phyloP scores from a whole-genome alignment of 2,888 invertebrate species.

The Syrphus vitripennis region DNA sequence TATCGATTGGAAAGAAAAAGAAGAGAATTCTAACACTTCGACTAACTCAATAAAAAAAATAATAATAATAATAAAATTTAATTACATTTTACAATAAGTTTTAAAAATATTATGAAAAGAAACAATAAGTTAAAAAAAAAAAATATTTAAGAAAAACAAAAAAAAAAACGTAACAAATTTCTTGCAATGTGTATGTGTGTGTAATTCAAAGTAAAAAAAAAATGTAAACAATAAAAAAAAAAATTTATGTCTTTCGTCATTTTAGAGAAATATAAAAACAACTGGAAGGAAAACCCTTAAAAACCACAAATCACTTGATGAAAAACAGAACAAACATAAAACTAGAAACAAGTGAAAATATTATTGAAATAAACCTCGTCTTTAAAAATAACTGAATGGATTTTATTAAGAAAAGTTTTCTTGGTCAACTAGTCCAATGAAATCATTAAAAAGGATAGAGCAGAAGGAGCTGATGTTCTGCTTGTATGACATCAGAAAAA shows the following conservation, averaged over 20 bases:
- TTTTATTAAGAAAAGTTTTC: background rate
- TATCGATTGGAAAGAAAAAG: slow-evolving; percentile 52
- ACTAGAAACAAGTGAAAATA: slow-evolving; percentile 59
- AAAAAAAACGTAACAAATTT: slow-evolving; percentile 63
- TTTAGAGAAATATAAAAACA: slow-evolving; percentile 65
- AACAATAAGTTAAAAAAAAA: slow-evolving; percentile 62
- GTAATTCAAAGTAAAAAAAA: slow-evolving; percentile 62
- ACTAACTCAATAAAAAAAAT: slow-evolving; percentile 62
- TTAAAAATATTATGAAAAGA: slow-evolving; percentile 23
- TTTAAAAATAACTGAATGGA: slow-evolving; percentile 47
- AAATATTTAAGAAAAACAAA: slow-evolving; percentile 29
- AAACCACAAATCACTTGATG: slow-evolving; percentile 64
- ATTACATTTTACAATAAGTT: slow-evolving; percentile 68
- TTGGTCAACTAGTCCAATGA: too few species aligned
- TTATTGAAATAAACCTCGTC: slow-evolving; percentile 71
- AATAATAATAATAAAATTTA: slow-evolving; percentile 48
- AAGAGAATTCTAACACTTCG: slow-evolving; percentile 50
- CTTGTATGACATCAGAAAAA: too few species aligned
- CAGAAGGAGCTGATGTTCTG: too few species aligned
- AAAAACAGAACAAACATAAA: slow-evolving; percentile 28
- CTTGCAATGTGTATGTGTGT: slow-evolving; percentile 72
- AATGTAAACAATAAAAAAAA: slow-evolving; percentile 56
- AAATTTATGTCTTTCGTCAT: slow-evolving; percentile 70
- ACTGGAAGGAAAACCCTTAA: slow-evolving; percentile 61
- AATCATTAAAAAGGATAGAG: background rate